phyloP scores from a whole-genome alignment of 2,888 invertebrate genomes.

The Cephonodes hylas region DNA sequence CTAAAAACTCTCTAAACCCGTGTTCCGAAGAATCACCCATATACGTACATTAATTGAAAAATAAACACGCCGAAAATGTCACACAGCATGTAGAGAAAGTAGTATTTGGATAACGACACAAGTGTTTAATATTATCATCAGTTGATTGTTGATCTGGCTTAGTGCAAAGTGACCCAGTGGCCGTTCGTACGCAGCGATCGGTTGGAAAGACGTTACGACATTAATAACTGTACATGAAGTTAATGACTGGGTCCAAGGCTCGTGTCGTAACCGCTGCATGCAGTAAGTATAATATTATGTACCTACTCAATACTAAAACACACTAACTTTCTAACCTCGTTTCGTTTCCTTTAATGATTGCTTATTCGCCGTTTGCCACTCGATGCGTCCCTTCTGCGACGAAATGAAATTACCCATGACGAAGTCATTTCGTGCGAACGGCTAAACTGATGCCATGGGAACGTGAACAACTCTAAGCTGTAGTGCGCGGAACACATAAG shows the following conservation, averaged over 20 bases:
- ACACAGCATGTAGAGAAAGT: not conserved
- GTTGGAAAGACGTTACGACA: slow-evolving; percentile 49
- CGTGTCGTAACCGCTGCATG: slow-evolving; percentile 58
- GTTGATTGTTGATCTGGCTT: not conserved
- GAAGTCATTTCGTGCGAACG: not conserved
- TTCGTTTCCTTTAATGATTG: slow-evolving; percentile 49
- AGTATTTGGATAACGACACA: not conserved
- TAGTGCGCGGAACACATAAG: not conserved
- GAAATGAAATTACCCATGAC: slow-evolving; percentile 7
- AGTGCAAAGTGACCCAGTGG: not conserved
- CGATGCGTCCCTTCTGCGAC: not conserved
- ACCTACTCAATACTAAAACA: slow-evolving; percentile 40
- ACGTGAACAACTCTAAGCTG: not conserved
- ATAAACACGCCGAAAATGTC: not conserved
- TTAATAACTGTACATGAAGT: slow-evolving; percentile 53
- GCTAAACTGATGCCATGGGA: not conserved
- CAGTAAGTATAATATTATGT: slow-evolving; percentile 33
- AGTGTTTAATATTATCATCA: not conserved
- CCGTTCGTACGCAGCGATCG: slow-evolving; percentile 7
- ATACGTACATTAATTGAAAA: too few relatives aligned
- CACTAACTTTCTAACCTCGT: slow-evolving; percentile 65
- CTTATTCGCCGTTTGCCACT: slow-evolving; percentile 9
- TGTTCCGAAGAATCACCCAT: too few relatives aligned
- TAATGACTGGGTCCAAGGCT: slow-evolving; percentile 56
- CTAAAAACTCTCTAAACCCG: too few relatives aligned